phyloP scores from a whole-genome alignment of 2,113 vertebrate species.

The Tupaia chinensis region DNA sequence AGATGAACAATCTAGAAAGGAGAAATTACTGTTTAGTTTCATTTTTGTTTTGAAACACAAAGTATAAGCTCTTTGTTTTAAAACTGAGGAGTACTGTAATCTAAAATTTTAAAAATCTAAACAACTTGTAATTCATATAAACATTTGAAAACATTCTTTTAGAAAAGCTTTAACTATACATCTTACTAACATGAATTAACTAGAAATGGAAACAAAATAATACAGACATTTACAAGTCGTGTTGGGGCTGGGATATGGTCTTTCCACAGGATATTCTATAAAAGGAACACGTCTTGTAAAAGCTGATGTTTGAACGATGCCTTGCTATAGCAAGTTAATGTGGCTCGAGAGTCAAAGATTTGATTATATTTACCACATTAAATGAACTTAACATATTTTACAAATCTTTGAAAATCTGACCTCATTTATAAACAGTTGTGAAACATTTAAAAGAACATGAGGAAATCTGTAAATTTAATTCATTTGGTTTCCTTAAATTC shows the following conservation, averaged over 20 bases:
- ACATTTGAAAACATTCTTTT: conserved; percentile 38
- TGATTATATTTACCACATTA: conserved; percentile 29
- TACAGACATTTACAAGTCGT: not conserved
- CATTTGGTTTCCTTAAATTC: conserved; percentile 34
- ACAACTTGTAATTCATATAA: conserved; percentile 17
- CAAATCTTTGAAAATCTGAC: not conserved
- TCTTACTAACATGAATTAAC: not conserved
- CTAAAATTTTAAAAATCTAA: not conserved
- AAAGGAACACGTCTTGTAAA: not conserved
- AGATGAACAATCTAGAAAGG: conserved; percentile 92
- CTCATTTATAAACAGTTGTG: not conserved
- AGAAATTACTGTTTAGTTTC: conserved; percentile 49
- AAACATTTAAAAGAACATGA: not conserved
- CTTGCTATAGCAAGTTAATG: not conserved
- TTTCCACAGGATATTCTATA: not conserved
- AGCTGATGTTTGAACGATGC: not conserved
- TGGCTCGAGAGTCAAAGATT: not conserved
- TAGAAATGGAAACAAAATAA: conserved; percentile 5
- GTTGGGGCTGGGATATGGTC: not conserved
- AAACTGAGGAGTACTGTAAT: conserved; percentile 45
- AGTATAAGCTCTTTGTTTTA: not conserved
- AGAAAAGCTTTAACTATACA: conserved; percentile 1
- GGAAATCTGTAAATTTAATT: conserved; percentile 23
- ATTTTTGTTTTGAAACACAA: conserved; percentile 55
- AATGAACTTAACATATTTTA: not conserved